Evolutionary conservation across 2,888 invertebrate species (phyloP).

Genomic region (Therioaphis trifolii): DNA sequence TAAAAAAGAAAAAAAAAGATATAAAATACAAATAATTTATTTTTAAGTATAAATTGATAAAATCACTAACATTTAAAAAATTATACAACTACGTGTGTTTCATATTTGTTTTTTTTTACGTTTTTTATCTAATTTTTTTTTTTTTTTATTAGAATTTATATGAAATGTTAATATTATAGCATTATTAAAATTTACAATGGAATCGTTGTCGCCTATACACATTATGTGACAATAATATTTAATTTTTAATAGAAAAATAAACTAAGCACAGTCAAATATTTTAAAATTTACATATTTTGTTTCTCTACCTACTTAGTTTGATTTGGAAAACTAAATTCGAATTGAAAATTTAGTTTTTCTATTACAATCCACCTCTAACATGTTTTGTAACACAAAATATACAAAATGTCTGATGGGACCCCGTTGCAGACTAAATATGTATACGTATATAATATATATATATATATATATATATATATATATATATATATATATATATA

Average conservation of each 20-base stretch:
- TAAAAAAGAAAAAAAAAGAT: conserved; percentile 56
- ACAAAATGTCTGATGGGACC: conserved; percentile 25
- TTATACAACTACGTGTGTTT: conserved; percentile 53
- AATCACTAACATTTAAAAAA: conserved; percentile 56
- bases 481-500: too few relatives aligned
- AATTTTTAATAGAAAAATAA: conserved; percentile 60
- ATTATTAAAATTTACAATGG: conserved; percentile 52
- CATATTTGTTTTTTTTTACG: conserved; percentile 4
- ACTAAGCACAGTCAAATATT: conserved; percentile 62
- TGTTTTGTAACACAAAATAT: conserved; percentile 9
- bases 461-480: too few relatives aligned
- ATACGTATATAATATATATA: too few relatives aligned
- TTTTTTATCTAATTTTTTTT: conserved; percentile 32
- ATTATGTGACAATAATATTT: conserved; percentile 49
- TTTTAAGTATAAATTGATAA: conserved; percentile 57
- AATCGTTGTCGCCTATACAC: conserved; percentile 38
- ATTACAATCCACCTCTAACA: conserved; percentile 47
- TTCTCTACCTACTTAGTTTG: conserved; percentile 47
- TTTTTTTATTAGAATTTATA: conserved; percentile 44
- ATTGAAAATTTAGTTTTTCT: conserved; percentile 48
- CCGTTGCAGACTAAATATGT: conserved; percentile 25
- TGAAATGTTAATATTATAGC: conserved; percentile 49
- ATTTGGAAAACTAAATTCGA: conserved; percentile 55
- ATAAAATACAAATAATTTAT: conserved; percentile 56
- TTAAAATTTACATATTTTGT: conserved; percentile 53